Percentiles rank a stretch among this genome's conserved stretches.
Conservation (phyloP, 2,113 vertebrate species). For the Rhinichthys klamathensis region DNA sequence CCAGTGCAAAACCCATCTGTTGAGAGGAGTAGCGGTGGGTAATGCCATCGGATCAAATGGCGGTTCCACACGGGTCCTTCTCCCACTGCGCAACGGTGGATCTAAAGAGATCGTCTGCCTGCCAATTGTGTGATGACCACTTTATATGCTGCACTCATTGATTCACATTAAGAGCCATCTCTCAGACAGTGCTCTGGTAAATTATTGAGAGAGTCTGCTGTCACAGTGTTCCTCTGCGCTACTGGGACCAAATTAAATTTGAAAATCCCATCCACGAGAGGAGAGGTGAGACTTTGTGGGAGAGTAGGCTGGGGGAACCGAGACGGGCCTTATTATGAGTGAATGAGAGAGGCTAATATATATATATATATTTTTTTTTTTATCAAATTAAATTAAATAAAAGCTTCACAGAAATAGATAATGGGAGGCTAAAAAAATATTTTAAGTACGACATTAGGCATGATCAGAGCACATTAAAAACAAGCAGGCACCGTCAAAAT, state of each 20-base stretch:
- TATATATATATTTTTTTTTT: background rate
- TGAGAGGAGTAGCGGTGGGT: conserved; percentile 34
- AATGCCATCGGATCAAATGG: conserved; percentile 57
- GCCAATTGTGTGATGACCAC: conserved; percentile 65
- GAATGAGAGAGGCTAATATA: conserved; percentile 33
- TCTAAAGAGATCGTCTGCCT: conserved; percentile 58
- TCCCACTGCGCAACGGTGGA: conserved; percentile 46
- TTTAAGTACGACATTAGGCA: conserved; percentile 44
- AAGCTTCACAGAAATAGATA: conserved; percentile 20
- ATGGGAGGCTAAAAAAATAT: conserved; percentile 20
- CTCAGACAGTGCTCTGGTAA: conserved; percentile 66
- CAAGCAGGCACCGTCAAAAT: background rate
- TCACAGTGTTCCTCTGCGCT: conserved; percentile 59
- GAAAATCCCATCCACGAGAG: conserved; percentile 60
- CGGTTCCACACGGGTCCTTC: conserved; percentile 45
- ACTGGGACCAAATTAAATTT: conserved; percentile 69
- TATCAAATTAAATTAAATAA: background rate
- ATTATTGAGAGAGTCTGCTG: conserved; percentile 70
- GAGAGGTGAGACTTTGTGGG: conserved; percentile 56
- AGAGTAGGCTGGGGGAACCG: conserved; percentile 22
- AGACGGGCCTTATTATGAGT: conserved; percentile 50
- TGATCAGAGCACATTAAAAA: conserved; percentile 35
- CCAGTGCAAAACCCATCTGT: conserved; percentile 35
- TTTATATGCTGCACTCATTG: conserved; percentile 71
- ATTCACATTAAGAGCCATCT: conserved; percentile 72